Evolutionary conservation across 1,140 invertebrate genomes (phyloP), one percentile per base, ranked within the genome.

Genomic region (Ephestia elutella): DNA sequence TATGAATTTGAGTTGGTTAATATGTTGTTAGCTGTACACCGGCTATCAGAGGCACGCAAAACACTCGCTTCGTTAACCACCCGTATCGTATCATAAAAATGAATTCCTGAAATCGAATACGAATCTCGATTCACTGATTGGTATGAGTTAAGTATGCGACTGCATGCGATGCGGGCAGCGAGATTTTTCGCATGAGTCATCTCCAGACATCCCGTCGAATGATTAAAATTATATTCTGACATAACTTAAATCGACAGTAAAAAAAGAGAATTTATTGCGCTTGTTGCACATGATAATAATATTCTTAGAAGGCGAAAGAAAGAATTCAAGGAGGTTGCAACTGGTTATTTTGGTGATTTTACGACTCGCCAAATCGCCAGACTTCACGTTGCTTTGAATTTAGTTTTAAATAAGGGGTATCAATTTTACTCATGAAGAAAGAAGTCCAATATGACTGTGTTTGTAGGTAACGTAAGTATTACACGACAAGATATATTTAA

Each of bases 101-200:
- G 7, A n/a, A 60, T 72, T 70, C 70, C 66, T 59, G 57, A 48
- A 55, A 32, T 57, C 56, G 51, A 59, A 59, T 20, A 44, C 59
- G 35, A 57, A 17, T 49, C 20, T 11, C 1, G 30, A 32, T 7
- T 32, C 30, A 32, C 38, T 44, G 38, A 44, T 15, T 44, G 38
- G 15, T n/a, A 2, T 11, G n/a, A n/a, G 10, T 35, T 35, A 44
- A 13, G 57, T 25, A 59, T 49, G 21, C 57, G 19, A 51, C 30
- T 30, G 49, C 20, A 8, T 19, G 17, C 49, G 20, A 59, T 54
- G 38, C 65, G 38, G 38, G 54, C 57, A 32, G 25, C 62, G 61
- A 64, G 62, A 65, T 54, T 65, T 67, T 67, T 57, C 51, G 58
- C 57, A 50, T 67, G 62, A 63, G 18, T 57, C 56, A 54, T 13